Evolutionary conservation across 1,140 invertebrate species (phyloP).

Genomic region (Megalopta genalis): DNA sequence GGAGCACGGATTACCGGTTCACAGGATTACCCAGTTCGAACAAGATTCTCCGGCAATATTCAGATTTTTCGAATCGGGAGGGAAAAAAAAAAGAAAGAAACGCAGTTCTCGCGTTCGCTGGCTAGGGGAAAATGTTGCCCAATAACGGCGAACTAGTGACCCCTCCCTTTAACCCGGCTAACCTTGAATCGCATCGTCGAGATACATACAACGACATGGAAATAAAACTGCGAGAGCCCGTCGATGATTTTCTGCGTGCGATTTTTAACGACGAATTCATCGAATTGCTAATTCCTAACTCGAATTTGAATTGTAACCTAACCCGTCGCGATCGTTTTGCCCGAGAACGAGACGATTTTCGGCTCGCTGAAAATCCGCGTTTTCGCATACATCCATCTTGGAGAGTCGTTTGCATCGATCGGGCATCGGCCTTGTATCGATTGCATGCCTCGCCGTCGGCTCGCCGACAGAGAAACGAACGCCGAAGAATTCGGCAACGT

Average conservation of each 20-base stretch:
- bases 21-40: too few relatives aligned
- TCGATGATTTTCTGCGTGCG: background rate
- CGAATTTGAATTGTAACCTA: too few relatives aligned
- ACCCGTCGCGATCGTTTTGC: too few relatives aligned
- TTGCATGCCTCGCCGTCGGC: background rate
- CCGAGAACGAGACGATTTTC: too few relatives aligned
- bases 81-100: background rate
- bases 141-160: conserved; percentile 36
- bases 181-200: conserved; percentile 52
- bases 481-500: background rate
- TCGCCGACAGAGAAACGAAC: background rate
- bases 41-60: too few relatives aligned
- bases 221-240: conserved; percentile 11
- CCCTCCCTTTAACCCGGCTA: conserved; percentile 55
- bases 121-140: background rate
- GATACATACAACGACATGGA: conserved; percentile 28
- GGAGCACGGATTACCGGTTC: too few relatives aligned
- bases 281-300: too few relatives aligned
- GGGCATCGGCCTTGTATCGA: background rate
- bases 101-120: background rate
- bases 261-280: background rate
- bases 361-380: background rate
- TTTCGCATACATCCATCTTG: conserved; percentile 5
- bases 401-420: background rate
- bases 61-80: too few relatives aligned